phyloP scores from a whole-genome alignment of 2,888 invertebrate genomes.

The Tetanocera ferruginea region DNA sequence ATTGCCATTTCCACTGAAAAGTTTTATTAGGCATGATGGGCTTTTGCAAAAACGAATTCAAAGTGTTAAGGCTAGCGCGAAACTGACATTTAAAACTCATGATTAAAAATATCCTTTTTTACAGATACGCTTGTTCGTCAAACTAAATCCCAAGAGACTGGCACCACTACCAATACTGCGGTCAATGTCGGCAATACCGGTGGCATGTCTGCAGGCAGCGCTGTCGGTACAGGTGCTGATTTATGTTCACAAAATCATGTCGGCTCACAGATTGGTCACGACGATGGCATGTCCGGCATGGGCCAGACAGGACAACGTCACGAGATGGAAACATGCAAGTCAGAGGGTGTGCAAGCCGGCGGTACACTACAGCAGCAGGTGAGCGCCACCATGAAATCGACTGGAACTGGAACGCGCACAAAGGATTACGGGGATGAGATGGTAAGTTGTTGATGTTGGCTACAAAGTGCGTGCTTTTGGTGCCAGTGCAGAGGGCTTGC shows the following conservation, averaged over 20 bases:
- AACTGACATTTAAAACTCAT: no score
- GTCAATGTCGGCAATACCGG: constrained; percentile 51
- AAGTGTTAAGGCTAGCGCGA: no score
- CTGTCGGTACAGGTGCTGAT: constrained; percentile 62
- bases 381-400: constrained; percentile 76
- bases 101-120: background rate
- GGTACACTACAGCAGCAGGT: constrained; percentile 73
- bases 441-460: constrained; percentile 66
- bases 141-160: constrained; percentile 80
- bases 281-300: constrained; percentile 66
- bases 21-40: no score
- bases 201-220: constrained; percentile 57
- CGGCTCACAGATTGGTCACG: constrained; percentile 73
- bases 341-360: constrained; percentile 72
- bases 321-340: constrained; percentile 82
- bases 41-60: no score
- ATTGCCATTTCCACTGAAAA: no score
- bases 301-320: constrained; percentile 68
- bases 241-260: constrained; percentile 80
- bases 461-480: background rate
- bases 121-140: constrained; percentile 74
- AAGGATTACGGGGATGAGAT: constrained; percentile 78
- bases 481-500: background rate
- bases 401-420: constrained; percentile 74
- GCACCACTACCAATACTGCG: constrained; percentile 73